Percentiles rank a stretch among this genome's conserved stretches.
Evolutionary conservation across 2,113 vertebrate species (phyloP).

Genomic region (Archocentrus centrarchus): DNA sequence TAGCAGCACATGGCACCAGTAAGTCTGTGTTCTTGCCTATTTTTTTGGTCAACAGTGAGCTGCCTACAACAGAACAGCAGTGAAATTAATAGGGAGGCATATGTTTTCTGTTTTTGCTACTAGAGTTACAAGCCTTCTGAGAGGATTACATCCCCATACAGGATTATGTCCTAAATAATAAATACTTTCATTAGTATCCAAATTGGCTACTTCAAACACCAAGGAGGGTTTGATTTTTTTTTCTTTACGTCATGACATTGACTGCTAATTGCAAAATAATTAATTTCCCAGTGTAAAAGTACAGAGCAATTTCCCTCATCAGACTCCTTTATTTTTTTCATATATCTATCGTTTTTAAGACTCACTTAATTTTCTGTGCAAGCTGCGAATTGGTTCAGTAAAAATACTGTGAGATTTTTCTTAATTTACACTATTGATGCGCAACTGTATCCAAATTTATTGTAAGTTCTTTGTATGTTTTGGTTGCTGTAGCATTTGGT

Average conservation of each 20-base stretch:
- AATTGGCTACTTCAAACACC: background rate
- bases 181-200: slow-evolving; percentile 14
- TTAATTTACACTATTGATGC: background rate
- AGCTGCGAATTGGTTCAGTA: background rate
- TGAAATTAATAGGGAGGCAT: slow-evolving; percentile 8
- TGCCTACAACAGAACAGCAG: background rate
- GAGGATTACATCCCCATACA: slow-evolving; percentile 31
- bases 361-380: background rate
- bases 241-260: background rate
- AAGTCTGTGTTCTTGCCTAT: background rate
- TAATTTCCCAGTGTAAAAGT: background rate
- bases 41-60: background rate
- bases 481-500: background rate
- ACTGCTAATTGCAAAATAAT: background rate
- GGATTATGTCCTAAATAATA: slow-evolving; percentile 25
- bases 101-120: slow-evolving; percentile 1
- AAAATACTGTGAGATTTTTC: background rate
- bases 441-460: background rate
- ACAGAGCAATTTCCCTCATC: too few species aligned
- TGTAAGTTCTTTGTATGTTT: background rate
- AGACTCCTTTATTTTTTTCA: background rate
- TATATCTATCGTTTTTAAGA: background rate
- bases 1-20: background rate
- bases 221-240: background rate
- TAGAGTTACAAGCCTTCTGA: slow-evolving; percentile 15